These are phyloP conservation scores for Drosophila subquinaria DNA, from an alignment of 2,888 invertebrate genomes.

Conservation along the genomic window DNA sequence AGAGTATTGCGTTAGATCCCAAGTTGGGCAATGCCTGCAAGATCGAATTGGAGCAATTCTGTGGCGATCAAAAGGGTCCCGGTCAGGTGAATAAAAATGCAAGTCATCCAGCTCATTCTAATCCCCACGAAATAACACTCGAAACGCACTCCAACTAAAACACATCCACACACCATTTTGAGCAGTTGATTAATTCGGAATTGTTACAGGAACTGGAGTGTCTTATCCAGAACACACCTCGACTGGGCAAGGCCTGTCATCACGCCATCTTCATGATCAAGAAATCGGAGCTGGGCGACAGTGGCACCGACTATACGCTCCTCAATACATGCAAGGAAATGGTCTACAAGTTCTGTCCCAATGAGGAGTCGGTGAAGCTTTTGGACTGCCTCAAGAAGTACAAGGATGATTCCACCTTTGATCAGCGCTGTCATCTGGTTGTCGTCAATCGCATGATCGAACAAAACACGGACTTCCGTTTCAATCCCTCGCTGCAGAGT, in stretches of 20 bases:
- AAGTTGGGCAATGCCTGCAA: slow-evolving; percentile 93
- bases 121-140: slow-evolving; percentile 29
- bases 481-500: slow-evolving; percentile 93
- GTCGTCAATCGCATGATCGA: slow-evolving; percentile 96
- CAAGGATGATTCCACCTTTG: slow-evolving; percentile 92
- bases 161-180: background rate
- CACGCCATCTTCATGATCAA: slow-evolving; percentile 93
- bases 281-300: slow-evolving; percentile 94
- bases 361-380: slow-evolving; percentile 89
- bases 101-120: slow-evolving; percentile 65
- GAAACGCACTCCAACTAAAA: slow-evolving; percentile 4
- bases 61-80: slow-evolving; percentile 90
- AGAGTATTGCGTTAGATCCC: slow-evolving; percentile 94
- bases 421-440: slow-evolving; percentile 92
- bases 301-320: slow-evolving; percentile 94
- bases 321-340: slow-evolving; percentile 93
- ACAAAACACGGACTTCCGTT: slow-evolving; percentile 95
- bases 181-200: background rate
- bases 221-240: slow-evolving; percentile 88
- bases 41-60: slow-evolving; percentile 91
- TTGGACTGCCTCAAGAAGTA: slow-evolving; percentile 92
- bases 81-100: slow-evolving; percentile 85
- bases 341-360: slow-evolving; percentile 93
- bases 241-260: slow-evolving; percentile 90
- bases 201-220: slow-evolving; percentile 91